Evolutionary conservation across 1,140 invertebrate species (phyloP).

Genomic region (Melitaea cinxia): DNA sequence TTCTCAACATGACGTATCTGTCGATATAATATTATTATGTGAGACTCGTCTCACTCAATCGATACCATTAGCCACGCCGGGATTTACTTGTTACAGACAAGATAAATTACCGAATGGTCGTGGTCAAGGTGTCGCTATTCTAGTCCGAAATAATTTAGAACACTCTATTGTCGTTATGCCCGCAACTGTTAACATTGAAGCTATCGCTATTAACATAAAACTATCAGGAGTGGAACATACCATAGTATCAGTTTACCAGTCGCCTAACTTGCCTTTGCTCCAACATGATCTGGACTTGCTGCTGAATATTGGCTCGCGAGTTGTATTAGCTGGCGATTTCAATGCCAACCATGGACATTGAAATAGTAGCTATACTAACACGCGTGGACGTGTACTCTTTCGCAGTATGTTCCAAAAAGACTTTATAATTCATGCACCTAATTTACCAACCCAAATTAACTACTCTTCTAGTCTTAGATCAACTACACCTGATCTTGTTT

Average conservation of each 20-base stretch:
- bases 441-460: not conserved
- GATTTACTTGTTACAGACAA: not conserved
- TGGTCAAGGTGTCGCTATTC: slow-evolving; percentile 9
- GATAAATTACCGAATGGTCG: not conserved
- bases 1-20: not conserved
- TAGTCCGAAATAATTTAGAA: not conserved
- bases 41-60: not conserved
- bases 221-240: not conserved
- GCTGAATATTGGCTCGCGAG: not conserved
- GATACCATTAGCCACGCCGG: not conserved
- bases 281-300: not conserved
- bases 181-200: slow-evolving; percentile 1
- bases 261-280: slow-evolving; percentile 7
- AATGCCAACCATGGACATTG: slow-evolving; percentile 10
- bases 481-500: not conserved
- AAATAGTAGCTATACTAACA: not conserved
- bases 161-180: not conserved
- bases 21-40: slow-evolving; percentile 2
- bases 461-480: not conserved
- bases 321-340: slow-evolving; percentile 1
- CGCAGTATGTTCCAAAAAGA: not conserved
- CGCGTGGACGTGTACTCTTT: not conserved
- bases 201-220: not conserved
- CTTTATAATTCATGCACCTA: slow-evolving; percentile 10
- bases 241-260: slow-evolving; percentile 11